Conservation (phyloP, 2,797 vertebrate species). For the Sphenodon punctatus region DNA sequence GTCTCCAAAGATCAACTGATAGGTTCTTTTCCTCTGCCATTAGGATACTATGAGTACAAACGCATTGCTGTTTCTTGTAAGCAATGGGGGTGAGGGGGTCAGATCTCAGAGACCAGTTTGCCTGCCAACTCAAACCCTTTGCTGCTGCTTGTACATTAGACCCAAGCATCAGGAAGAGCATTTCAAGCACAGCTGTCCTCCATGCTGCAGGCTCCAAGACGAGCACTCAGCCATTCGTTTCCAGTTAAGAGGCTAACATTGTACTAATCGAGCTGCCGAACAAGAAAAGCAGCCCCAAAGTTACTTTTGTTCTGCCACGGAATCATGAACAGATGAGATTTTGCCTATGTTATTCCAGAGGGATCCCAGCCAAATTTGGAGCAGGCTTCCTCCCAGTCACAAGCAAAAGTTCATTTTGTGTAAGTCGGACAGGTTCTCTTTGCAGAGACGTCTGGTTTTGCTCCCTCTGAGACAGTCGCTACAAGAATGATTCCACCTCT, state of each 20-base stretch:
- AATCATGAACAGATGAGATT: not conserved
- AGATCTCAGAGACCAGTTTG: not conserved
- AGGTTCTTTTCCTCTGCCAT: not conserved
- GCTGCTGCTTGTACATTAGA: not conserved
- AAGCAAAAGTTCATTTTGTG: accelerated
- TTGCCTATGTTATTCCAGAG: accelerated
- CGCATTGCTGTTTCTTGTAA: not conserved
- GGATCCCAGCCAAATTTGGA: conserved; percentile 8
- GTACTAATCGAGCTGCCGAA: not conserved
- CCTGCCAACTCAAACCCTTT: not conserved
- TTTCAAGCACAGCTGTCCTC: not conserved
- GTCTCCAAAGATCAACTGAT: accelerated
- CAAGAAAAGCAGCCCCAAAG: conserved; percentile 45
- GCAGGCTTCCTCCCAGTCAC: accelerated
- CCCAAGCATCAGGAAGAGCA: accelerated
- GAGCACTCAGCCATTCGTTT: conserved; percentile 1
- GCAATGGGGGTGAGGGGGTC: too few relatives aligned
- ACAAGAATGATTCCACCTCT: too few relatives aligned
- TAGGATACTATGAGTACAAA: accelerated
- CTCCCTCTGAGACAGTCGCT: too few relatives aligned
- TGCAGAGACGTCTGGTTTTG: accelerated
- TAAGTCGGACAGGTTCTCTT: accelerated
- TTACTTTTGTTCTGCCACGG: conserved; percentile 16
- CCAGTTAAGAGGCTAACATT: conserved; percentile 46
- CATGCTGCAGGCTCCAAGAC: not conserved